Conservation (phyloP, 1,140 invertebrate species). For the Conus ventricosus region DNA sequence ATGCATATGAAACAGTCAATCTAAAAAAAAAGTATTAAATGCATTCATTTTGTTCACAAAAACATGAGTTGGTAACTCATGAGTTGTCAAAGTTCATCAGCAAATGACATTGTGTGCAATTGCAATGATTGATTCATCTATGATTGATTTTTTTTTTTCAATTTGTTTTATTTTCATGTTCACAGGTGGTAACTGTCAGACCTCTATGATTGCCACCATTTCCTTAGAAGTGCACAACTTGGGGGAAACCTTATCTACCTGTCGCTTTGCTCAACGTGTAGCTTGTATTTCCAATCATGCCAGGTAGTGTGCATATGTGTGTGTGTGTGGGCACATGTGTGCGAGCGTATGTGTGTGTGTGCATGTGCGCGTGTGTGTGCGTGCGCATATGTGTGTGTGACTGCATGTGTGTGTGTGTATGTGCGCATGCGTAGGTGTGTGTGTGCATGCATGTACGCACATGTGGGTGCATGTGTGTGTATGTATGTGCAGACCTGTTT, state of each 20-base stretch:
- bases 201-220: constrained; percentile 71
- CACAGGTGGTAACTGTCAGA: constrained; percentile 70
- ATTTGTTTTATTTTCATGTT: background rate
- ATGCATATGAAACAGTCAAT: too few species aligned
- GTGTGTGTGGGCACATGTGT: background rate
- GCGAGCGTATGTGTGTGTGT: too few species aligned
- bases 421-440: background rate
- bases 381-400: background rate
- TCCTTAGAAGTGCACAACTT: constrained; percentile 67
- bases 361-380: too few species aligned
- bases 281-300: constrained; percentile 71
- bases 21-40: too few species aligned
- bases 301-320: constrained; percentile 53
- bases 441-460: background rate
- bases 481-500: background rate
- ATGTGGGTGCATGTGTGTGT: background rate
- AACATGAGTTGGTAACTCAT: too few species aligned
- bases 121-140: background rate
- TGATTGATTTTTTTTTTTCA: background rate
- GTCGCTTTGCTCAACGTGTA: constrained; percentile 70
- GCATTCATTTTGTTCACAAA: too few species aligned
- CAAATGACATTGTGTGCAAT: too few species aligned
- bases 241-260: constrained; percentile 69
- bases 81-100: too few species aligned
- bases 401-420: constrained; percentile 1